These are phyloP conservation scores for Origma solitaria DNA, from an alignment of 2,113 vertebrate species.

Conservation along the genomic window DNA sequence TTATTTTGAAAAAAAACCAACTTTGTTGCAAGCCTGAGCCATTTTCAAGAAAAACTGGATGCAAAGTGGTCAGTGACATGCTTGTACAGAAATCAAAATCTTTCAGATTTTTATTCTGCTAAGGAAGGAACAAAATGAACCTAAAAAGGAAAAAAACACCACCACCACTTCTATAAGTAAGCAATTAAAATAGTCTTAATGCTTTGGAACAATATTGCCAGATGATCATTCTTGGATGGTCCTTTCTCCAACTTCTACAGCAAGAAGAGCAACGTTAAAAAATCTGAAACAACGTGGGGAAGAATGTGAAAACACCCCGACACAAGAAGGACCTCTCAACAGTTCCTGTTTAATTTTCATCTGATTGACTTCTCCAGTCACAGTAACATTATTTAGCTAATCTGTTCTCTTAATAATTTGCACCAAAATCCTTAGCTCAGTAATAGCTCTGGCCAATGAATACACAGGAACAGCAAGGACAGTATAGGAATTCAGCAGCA, in stretches of 20 bases:
- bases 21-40: background rate
- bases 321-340: background rate
- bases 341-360: background rate
- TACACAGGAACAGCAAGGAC: background rate
- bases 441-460: background rate
- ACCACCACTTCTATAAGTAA: background rate
- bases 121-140: background rate
- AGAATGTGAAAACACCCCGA: background rate
- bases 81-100: background rate
- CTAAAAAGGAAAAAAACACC: background rate
- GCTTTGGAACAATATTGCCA: background rate
- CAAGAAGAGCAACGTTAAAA: background rate
- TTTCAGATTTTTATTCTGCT: background rate
- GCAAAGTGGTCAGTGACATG: background rate
- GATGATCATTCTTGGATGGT: background rate
- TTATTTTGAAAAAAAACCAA: background rate
- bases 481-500: background rate
- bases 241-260: background rate
- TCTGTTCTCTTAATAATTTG: background rate
- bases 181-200: background rate
- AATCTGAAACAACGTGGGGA: background rate
- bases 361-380: background rate
- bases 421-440: background rate
- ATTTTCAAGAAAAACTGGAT: background rate
- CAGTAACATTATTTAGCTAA: background rate